Conservation (phyloP, 2,797 vertebrate genomes). For the Girardinus metallicus region DNA sequence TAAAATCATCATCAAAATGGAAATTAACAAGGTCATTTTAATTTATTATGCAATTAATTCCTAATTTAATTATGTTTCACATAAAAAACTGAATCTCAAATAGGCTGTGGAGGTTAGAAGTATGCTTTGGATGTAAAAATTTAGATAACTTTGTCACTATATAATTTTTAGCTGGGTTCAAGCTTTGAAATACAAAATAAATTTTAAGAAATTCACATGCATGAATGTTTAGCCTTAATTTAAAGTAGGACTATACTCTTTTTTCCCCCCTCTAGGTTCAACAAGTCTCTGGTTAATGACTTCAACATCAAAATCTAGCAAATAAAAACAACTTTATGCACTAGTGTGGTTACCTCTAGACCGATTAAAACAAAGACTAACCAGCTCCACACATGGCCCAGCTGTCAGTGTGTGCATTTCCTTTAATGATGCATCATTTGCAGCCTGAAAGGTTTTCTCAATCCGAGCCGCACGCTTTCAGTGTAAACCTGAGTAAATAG, state of each 20-base stretch:
- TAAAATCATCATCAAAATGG: too few relatives aligned
- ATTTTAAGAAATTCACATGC: background rate
- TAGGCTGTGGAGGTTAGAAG: background rate
- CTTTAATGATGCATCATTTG: constrained; percentile 43
- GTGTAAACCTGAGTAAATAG: constrained; percentile 15
- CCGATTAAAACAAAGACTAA: constrained; percentile 7
- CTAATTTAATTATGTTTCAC: background rate
- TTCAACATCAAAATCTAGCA: background rate
- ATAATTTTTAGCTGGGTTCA: background rate
- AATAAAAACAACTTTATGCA: background rate
- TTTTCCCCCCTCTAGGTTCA: background rate
- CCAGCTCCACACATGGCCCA: constrained; percentile 27
- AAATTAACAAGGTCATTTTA: too few relatives aligned
- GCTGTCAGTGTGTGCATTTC: constrained; percentile 59
- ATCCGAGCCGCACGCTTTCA: constrained; percentile 12
- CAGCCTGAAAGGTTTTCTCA: constrained; percentile 33
- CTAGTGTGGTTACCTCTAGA: background rate
- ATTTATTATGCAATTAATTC: too few relatives aligned
- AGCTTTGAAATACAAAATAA: background rate
- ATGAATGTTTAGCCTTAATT: background rate
- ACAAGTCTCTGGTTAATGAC: background rate
- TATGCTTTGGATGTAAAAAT: background rate
- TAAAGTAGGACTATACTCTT: background rate
- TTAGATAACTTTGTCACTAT: background rate
- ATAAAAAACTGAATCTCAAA: background rate